These are phyloP conservation scores for Cheilosia grossa DNA, from an alignment of 2,888 invertebrate genomes.

Conservation along the genomic window DNA sequence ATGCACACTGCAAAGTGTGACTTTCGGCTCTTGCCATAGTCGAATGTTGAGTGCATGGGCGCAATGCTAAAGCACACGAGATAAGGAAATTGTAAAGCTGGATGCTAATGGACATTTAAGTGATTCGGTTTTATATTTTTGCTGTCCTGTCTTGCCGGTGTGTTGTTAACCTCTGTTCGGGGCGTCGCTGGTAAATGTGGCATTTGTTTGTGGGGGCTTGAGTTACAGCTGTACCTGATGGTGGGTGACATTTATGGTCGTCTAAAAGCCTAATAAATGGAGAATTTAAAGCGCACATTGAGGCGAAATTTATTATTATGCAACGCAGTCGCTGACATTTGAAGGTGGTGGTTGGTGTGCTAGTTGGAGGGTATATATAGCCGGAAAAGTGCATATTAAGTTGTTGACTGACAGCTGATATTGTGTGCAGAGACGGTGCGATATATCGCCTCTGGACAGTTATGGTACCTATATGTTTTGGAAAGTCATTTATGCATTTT, in stretches of 20 bases:
- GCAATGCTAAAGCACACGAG: constrained; percentile 37
- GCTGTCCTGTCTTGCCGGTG: neutral
- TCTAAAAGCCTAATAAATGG: constrained; percentile 74
- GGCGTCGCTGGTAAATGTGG: neutral
- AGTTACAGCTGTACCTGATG: constrained; percentile 58
- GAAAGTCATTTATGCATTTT: too few relatives aligned
- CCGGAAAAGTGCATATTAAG: constrained; percentile 25
- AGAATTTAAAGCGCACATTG: constrained; percentile 61
- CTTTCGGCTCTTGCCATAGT: constrained; percentile 28
- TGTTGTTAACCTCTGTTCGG: neutral
- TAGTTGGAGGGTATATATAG: neutral
- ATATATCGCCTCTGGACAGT: too few relatives aligned
- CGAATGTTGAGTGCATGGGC: constrained; percentile 38
- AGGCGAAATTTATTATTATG: constrained; percentile 69
- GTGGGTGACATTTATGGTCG: constrained; percentile 69
- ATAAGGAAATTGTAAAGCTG: constrained; percentile 71
- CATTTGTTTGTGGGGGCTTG: constrained; percentile 42
- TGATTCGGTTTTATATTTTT: constrained; percentile 65
- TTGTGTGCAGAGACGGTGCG: too few relatives aligned
- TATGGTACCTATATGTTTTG: too few relatives aligned
- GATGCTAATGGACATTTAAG: constrained; percentile 74
- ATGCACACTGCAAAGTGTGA: constrained; percentile 54
- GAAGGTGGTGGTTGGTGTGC: constrained; percentile 32
- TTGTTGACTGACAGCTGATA: constrained; percentile 4
- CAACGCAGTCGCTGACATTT: constrained; percentile 69